phyloP scores from a whole-genome alignment of 2,888 invertebrate species.

The Gymnoscelis rufifasciata region DNA sequence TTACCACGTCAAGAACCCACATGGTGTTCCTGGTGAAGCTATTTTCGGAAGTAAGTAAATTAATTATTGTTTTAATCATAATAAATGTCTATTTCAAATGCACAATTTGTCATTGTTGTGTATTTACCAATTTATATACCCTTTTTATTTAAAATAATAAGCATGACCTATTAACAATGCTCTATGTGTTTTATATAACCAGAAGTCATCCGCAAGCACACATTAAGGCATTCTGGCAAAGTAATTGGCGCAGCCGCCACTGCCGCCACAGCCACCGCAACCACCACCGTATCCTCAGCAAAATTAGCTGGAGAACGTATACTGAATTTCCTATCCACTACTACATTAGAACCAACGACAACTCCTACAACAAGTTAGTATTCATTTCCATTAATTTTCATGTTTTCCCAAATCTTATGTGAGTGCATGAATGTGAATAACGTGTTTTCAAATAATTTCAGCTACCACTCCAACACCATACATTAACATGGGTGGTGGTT shows the following conservation, averaged over 20 bases:
- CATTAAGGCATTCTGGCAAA: slow-evolving; percentile 86
- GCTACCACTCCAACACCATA: slow-evolving; percentile 69
- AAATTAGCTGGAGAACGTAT: slow-evolving; percentile 64
- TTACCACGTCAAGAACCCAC: slow-evolving; percentile 79
- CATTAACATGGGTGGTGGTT: slow-evolving; percentile 69
- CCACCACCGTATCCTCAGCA: slow-evolving; percentile 64
- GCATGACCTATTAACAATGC: slow-evolving; percentile 16
- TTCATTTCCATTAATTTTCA: slow-evolving; percentile 22
- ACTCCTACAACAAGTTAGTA: slow-evolving; percentile 74
- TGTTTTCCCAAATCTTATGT: slow-evolving; percentile 33
- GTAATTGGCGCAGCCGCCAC: slow-evolving; percentile 80
- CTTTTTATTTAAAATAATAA: slow-evolving; percentile 13
- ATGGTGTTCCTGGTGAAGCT: slow-evolving; percentile 79
- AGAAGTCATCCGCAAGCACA: slow-evolving; percentile 84
- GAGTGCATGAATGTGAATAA: slow-evolving; percentile 61
- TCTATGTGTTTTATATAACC: slow-evolving; percentile 32
- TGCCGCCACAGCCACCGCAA: slow-evolving; percentile 71
- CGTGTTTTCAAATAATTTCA: slow-evolving; percentile 63
- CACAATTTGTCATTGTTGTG: neutral
- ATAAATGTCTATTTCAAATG: no score
- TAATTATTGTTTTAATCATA: neutral
- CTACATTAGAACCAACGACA: slow-evolving; percentile 59
- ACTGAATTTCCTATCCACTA: slow-evolving; percentile 57
- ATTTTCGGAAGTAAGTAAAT: slow-evolving; percentile 81
- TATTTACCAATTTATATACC: slow-evolving; percentile 6